Conservation (phyloP, 2,888 invertebrate genomes). For the Barypeithes pellucidus region DNA sequence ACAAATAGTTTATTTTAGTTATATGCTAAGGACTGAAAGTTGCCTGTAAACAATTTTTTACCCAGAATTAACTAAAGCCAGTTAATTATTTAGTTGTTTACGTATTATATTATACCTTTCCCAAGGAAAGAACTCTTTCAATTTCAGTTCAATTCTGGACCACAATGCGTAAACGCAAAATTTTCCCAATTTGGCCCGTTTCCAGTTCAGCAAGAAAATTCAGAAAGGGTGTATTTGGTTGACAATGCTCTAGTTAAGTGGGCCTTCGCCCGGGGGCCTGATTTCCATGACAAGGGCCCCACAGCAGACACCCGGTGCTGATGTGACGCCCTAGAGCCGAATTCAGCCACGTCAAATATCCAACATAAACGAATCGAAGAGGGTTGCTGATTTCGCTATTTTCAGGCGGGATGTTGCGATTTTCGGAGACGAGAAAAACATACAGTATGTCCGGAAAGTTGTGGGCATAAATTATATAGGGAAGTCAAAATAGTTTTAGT, state of each 20-base stretch:
- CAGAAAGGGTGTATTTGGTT: conserved; percentile 56
- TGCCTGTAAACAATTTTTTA: too few species aligned
- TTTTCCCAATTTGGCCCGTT: conserved; percentile 43
- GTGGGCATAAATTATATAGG: too few species aligned
- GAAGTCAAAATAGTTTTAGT: too few species aligned
- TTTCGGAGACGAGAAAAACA: conserved; percentile 6
- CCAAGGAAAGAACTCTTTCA: conserved; percentile 4
- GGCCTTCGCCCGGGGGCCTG: conserved; percentile 72
- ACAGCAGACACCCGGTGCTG: conserved; percentile 59
- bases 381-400: conserved; percentile 54
- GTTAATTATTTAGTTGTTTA: background rate
- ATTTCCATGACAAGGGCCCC: conserved; percentile 74
- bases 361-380: conserved; percentile 57
- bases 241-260: conserved; percentile 67
- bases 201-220: conserved; percentile 48
- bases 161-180: conserved; percentile 39
- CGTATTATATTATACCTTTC: background rate
- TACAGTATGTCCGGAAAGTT: too few species aligned
- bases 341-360: conserved; percentile 51
- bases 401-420: conserved; percentile 36
- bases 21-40: too few species aligned
- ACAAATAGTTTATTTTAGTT: too few species aligned
- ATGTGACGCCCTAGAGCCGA: conserved; percentile 46
- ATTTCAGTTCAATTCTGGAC: conserved; percentile 18
- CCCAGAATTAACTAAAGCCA: too few species aligned